Evolutionary conservation across 1,140 invertebrate species (phyloP), one percentile per base, ranked within the genome.

Genomic region (Drosophila parabipectinata): DNA sequence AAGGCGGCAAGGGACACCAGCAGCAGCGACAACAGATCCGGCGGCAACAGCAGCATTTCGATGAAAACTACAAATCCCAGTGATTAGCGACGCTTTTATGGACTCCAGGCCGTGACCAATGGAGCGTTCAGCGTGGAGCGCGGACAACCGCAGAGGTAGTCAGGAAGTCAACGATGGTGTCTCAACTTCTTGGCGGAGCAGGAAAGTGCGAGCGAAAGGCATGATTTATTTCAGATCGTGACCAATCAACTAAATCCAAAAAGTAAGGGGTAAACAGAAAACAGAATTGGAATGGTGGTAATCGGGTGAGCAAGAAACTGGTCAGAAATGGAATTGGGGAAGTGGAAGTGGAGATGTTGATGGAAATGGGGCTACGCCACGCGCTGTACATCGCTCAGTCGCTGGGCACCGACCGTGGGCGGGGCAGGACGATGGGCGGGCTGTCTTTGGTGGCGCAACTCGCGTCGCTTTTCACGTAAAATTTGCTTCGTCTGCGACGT

Each of bases 401-500:
- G 77, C 52, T 90, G 77, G 1, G 90, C 77, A 12, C 81, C 90
- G 59, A 91, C 85, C 14, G 67, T 75, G 14, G 59, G 76, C 47
- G 66, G 76, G 18, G 68, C 28, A 6, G 60, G 18, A 4, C 66
- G 73, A 6, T 12, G 14, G 6, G 50, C 26, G 5, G 61, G 69
- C 51, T 90, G 90, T n/a, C 90, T 78, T 71, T 91, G 83, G 45
- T 90, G 68, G 5, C 91, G 83, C 68, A 89, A 15, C 68, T 91
- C 91, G 2, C 90, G 90, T 0, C 91, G 89, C 57, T 91, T 92
- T 8, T 92, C 91, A 2, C 91, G 74, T 12, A 92, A 81, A 5
- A 92, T 75, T 26, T 92, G 82, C 45, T 92, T 92, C 1, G 91
- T 89, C 45, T 81, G 81, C n/a, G 91, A 90, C 14, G 80, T 91